Evolutionary conservation across 2,888 invertebrate genomes (phyloP).

Genomic region (Conus canariensis): DNA sequence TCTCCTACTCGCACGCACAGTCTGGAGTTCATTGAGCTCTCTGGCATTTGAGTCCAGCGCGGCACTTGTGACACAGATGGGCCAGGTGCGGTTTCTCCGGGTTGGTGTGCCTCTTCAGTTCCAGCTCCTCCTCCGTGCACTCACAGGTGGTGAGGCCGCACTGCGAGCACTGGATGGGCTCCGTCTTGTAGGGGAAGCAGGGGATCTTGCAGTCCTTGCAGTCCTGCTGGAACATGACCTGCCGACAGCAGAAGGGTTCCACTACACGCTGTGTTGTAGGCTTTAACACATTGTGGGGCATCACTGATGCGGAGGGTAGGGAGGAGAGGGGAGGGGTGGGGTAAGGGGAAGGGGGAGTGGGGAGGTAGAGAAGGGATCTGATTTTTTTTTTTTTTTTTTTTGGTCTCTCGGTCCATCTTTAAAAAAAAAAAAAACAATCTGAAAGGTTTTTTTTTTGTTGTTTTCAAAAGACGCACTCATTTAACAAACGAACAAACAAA

Average conservation of each 20-base stretch:
- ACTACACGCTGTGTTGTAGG: neutral
- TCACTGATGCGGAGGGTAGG: too few species aligned
- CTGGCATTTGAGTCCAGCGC: constrained; percentile 44
- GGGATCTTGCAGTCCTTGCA: constrained; percentile 56
- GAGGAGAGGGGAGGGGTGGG: too few species aligned
- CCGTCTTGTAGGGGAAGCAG: constrained; percentile 55
- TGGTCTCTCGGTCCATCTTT: too few species aligned
- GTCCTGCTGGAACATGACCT: constrained; percentile 57
- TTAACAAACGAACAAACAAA: too few species aligned
- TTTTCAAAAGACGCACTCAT: too few species aligned
- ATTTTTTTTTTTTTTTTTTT: too few species aligned
- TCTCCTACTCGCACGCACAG: neutral
- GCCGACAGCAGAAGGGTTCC: neutral
- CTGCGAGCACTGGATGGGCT: constrained; percentile 52
- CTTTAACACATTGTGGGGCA: neutral
- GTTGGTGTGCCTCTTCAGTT: constrained; percentile 52
- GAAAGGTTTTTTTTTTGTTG: too few species aligned
- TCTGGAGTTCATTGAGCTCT: neutral
- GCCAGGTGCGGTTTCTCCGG: constrained; percentile 59
- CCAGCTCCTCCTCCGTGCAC: constrained; percentile 47
- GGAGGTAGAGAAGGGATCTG: too few species aligned
- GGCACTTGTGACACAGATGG: constrained; percentile 61
- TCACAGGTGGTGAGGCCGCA: constrained; percentile 46
- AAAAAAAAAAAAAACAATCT: too few species aligned
- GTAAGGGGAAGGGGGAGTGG: too few species aligned